Evolutionary conservation across 2,888 invertebrate genomes (phyloP).

Genomic region (Chesias legatella): DNA sequence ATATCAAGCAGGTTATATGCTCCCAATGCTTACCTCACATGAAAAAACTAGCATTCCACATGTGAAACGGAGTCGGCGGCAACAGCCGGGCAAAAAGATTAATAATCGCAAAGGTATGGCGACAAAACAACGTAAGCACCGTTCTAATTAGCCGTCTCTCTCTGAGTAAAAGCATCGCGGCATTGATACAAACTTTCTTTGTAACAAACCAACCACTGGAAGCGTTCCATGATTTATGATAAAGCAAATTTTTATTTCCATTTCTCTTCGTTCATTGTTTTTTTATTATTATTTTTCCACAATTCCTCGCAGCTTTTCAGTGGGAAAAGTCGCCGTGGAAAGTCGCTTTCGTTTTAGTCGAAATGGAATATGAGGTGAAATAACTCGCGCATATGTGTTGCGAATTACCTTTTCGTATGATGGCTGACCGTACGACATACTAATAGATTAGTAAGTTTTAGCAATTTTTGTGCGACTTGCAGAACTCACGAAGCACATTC

Average conservation of each 20-base stretch:
- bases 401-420: conserved; percentile 28
- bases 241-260: conserved; percentile 77
- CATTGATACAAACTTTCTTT: conserved; percentile 72
- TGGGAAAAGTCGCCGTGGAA: conserved; percentile 66
- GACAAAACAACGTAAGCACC: conserved; percentile 24
- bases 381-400: conserved; percentile 69
- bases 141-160: conserved; percentile 39
- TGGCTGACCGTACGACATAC: conserved; percentile 38
- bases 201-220: conserved; percentile 68
- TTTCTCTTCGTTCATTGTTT: conserved; percentile 71
- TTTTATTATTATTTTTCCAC: conserved; percentile 63
- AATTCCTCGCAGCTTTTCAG: conserved; percentile 68
- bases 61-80: no score
- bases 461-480: no score
- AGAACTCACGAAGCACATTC: no score
- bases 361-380: conserved; percentile 72
- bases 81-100: conserved; percentile 6
- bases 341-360: conserved; percentile 72
- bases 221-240: conserved; percentile 76
- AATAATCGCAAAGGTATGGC: conserved; percentile 7
- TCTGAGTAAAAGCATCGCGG: conserved; percentile 51
- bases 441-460: no score
- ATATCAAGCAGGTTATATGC: no score
- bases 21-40: no score
- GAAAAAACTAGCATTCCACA: no score